Evolutionary conservation across 53 echinoderm and acorn worm species (phyloP).

Genomic region (Actinopyga echinites): DNA sequence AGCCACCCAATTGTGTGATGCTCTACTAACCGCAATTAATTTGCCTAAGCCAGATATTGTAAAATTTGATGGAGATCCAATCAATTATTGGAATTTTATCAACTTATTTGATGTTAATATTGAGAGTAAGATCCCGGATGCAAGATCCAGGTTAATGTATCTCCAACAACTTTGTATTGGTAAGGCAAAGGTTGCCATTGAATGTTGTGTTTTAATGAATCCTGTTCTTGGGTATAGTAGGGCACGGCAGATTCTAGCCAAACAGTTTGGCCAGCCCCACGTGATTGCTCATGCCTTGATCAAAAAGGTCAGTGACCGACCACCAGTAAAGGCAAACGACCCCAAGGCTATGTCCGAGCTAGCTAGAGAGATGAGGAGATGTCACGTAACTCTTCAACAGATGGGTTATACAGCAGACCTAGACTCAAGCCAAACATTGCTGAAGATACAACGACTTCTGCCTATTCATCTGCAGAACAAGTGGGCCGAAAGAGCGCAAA

Average conservation of each 20-base stretch:
- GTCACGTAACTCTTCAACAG: constrained; percentile 43
- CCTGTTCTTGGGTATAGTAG: constrained; percentile 10
- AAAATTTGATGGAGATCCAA: constrained; percentile 38
- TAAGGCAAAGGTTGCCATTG: constrained; percentile 45
- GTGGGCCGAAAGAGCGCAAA: constrained; percentile 46
- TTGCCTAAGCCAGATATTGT: constrained; percentile 17
- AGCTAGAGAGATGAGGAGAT: constrained; percentile 48
- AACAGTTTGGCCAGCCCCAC: constrained; percentile 61
- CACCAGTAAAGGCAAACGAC: constrained; percentile 28
- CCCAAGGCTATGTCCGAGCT: constrained; percentile 20
- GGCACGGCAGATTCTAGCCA: constrained; percentile 29
- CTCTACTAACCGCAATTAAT: constrained; percentile 2
- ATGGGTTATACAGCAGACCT: constrained; percentile 42
- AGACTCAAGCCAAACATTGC: constrained; percentile 11
- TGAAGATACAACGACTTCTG: constrained; percentile 52
- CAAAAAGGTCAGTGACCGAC: neutral
- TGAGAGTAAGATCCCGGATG: constrained; percentile 1
- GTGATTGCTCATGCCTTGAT: constrained; percentile 15
- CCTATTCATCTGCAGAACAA: constrained; percentile 34
- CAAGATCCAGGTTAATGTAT: constrained; percentile 12
- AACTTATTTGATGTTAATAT: constrained; percentile 45
- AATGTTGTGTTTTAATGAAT: constrained; percentile 45
- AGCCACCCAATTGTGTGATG: constrained; percentile 14
- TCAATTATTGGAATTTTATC: constrained; percentile 25
- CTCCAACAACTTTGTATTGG: constrained; percentile 45